These are phyloP conservation scores for Venustaconcha ellipsiformis DNA, from an alignment of 1,140 invertebrate genomes.

Conservation along the genomic window DNA sequence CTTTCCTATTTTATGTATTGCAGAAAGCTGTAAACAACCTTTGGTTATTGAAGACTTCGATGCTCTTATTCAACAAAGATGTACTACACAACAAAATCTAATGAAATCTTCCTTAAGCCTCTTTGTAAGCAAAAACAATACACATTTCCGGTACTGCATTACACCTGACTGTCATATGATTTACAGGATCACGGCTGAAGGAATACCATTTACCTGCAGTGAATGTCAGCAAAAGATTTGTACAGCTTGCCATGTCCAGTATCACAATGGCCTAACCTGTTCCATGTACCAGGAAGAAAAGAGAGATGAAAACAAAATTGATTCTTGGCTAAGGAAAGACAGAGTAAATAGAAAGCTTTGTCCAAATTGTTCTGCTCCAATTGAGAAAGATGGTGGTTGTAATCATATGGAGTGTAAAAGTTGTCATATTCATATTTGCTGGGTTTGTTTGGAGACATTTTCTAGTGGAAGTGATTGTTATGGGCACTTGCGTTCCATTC, in stretches of 20 bases:
- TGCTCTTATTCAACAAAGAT: conserved; percentile 19
- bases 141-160: conserved; percentile 47
- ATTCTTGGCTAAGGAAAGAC: conserved; percentile 36
- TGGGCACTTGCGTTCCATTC: conserved; percentile 37
- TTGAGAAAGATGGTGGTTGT: conserved; percentile 56
- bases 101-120: conserved; percentile 29
- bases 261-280: conserved; percentile 55
- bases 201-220: conserved; percentile 39
- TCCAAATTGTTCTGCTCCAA: conserved; percentile 45
- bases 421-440: conserved; percentile 51
- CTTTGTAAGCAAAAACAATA: conserved; percentile 36
- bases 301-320: conserved; percentile 17
- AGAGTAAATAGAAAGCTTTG: conserved; percentile 41
- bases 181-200: conserved; percentile 40
- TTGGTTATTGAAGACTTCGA: conserved; percentile 44
- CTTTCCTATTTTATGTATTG: conserved; percentile 49
- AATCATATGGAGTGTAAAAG: conserved; percentile 44
- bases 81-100: conserved; percentile 22
- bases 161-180: conserved; percentile 56
- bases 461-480: conserved; percentile 32
- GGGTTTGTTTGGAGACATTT: conserved; percentile 47
- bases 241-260: conserved; percentile 44
- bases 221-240: conserved; percentile 48
- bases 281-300: conserved; percentile 36
- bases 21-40: conserved; percentile 43